Base-by-base conservation (phyloP, 2,113 vertebrate species). In the Turdus rufiventris region DNA sequence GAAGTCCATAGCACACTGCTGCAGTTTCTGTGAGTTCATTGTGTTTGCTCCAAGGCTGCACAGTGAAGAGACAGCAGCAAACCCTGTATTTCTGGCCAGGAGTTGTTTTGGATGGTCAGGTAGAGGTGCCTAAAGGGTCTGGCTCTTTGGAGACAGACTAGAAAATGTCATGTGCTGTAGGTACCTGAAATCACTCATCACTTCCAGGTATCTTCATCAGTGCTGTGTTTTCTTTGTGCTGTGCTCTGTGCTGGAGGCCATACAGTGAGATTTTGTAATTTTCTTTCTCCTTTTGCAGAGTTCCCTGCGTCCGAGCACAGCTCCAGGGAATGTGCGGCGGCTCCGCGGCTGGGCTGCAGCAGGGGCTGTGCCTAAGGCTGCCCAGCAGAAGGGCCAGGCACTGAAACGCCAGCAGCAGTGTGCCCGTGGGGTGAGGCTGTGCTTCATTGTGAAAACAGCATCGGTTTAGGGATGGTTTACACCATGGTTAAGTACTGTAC, bases 301-400 rank as follows among this genome's bases (percentile, higher is more conserved):
- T 54, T 98, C 96, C 6, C 97, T 98, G 54, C 94, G 98, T 34
- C 99, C 99, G 45, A 98, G 97, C 70, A 99, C 98, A 3, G 98
- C 98, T 63, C 98, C 99, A 2, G 99, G 98, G 83, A 98, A 98
- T 33, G 96, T 96, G 88, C 99, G 98, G 78, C 97, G 97, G 50
- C 98, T 98, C 73, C 96, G 61, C 24, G 90, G 96, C 18, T 91
- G 89, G 94, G 93, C 94, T 94, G 96, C 96, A 26, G 86, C 72
- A 6, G 96, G 95, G 18, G 94, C 96, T 25, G 61, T 87, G 61
- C 95, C 97, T 54, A 98, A 96, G 96, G 78, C 94, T 77, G 79
- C 90, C 92, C 97, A 90, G 54, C 94, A 80, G 12, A 98, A 93
- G 34, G 65, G 95, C 25, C 92, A 81, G 3, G 20, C 91, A 10